Evolutionary conservation across 1,140 invertebrate species (phyloP).

Genomic region (Leptopilina clavipes): DNA sequence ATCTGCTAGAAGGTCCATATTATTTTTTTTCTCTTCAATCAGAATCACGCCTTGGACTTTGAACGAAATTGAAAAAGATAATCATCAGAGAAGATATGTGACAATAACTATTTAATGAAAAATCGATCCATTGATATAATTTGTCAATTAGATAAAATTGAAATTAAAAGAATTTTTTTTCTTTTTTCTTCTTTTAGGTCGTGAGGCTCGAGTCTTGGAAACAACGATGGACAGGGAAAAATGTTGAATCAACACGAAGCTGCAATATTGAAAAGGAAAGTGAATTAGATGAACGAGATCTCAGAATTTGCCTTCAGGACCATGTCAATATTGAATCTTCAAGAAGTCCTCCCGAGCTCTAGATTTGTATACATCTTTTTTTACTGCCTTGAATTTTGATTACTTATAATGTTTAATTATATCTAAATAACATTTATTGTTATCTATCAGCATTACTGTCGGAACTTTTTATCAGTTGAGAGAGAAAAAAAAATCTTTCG

Average conservation of each 20-base stretch:
- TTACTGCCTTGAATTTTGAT: background rate
- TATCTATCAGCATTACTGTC: constrained; percentile 4
- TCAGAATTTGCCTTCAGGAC: constrained; percentile 71
- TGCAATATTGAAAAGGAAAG: constrained; percentile 75
- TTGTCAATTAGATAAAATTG: no score
- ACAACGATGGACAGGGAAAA: constrained; percentile 68
- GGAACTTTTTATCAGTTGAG: background rate
- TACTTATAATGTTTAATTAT: constrained; percentile 2
- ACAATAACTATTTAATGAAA: no score
- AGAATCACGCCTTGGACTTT: no score
- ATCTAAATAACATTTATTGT: background rate
- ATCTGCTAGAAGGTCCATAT: no score
- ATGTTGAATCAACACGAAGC: constrained; percentile 61
- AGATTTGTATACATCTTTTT: constrained; percentile 36
- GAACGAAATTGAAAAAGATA: no score
- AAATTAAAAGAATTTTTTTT: no score
- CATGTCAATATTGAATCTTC: constrained; percentile 50
- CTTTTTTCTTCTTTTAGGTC: constrained; percentile 70
- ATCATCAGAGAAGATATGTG: no score
- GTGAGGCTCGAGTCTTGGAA: constrained; percentile 81
- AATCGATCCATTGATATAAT: no score
- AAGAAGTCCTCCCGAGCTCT: constrained; percentile 35
- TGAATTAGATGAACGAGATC: constrained; percentile 74
- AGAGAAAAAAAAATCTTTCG: background rate
- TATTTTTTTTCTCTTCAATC: no score